Evolutionary conservation across 2,113 vertebrate genomes (phyloP).

Genomic region (Pao palembangensis): DNA sequence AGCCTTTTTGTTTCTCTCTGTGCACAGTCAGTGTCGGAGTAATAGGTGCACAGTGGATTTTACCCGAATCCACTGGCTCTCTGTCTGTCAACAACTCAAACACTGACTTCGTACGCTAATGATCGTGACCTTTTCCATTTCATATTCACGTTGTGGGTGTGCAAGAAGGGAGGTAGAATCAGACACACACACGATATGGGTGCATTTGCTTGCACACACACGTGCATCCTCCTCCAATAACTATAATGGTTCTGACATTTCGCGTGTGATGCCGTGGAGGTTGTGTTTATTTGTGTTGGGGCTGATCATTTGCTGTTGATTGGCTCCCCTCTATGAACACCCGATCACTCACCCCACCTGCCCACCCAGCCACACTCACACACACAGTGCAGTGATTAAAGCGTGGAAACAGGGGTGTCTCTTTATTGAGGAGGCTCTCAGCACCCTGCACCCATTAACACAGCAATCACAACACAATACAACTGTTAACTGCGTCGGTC

Average conservation of each 20-base stretch:
- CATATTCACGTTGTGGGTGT: slow-evolving; percentile 59
- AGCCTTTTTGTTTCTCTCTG: slow-evolving; percentile 25
- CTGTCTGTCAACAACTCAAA: slow-evolving; percentile 28
- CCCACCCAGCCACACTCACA: neutral
- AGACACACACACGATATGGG: neutral
- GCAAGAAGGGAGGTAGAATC: slow-evolving; percentile 22
- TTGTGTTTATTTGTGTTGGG: slow-evolving; percentile 52
- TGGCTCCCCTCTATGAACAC: slow-evolving; percentile 53
- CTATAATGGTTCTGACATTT: slow-evolving; percentile 79
- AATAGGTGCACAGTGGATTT: slow-evolving; percentile 20
- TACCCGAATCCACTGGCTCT: slow-evolving; percentile 35
- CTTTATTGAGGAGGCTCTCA: slow-evolving; percentile 59
- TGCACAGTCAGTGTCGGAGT: slow-evolving; percentile 11
- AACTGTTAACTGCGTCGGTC: slow-evolving; percentile 51
- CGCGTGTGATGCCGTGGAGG: slow-evolving; percentile 63
- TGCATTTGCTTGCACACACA: slow-evolving; percentile 20
- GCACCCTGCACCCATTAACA: slow-evolving; percentile 41
- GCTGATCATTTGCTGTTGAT: slow-evolving; percentile 66
- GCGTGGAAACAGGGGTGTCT: slow-evolving; percentile 5
- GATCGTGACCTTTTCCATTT: slow-evolving; percentile 76
- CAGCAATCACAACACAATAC: slow-evolving; percentile 69
- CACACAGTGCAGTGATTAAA: slow-evolving; percentile 24
- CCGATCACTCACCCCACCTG: slow-evolving; percentile 2
- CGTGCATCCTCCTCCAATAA: slow-evolving; percentile 34
- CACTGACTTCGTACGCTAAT: slow-evolving; percentile 58